These are phyloP conservation scores for Oscheius sp. DNA, from an alignment of 2,888 invertebrate species.

Conservation along the genomic window DNA sequence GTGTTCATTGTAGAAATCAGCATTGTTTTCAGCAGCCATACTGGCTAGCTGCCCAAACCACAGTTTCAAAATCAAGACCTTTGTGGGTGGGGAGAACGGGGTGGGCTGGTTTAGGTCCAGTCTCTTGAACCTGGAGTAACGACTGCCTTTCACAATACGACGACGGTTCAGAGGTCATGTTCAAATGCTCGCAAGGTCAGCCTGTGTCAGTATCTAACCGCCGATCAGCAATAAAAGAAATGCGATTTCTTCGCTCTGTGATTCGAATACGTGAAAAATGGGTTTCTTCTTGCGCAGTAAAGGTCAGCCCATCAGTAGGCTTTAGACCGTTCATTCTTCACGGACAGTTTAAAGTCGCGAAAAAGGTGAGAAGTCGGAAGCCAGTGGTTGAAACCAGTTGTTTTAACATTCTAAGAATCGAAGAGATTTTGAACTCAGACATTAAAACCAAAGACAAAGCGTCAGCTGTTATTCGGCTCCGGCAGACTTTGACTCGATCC, in stretches of 20 bases:
- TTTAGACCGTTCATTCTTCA: too few relatives aligned
- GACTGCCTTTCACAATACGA: background rate
- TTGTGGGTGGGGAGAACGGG: background rate
- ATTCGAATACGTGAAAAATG: background rate
- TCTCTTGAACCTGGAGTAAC: background rate
- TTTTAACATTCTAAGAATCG: too few relatives aligned
- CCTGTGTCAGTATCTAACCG: constrained; percentile 19
- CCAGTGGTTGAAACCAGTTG: too few relatives aligned
- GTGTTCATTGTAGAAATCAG: constrained; percentile 25
- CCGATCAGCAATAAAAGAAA: constrained; percentile 22
- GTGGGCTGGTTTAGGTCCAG: constrained; percentile 1
- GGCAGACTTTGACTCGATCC: too few relatives aligned
- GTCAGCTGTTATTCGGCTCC: too few relatives aligned
- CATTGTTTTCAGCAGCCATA: background rate
- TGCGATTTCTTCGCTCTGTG: background rate
- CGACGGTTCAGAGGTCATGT: constrained; percentile 5
- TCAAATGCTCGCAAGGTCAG: constrained; percentile 2
- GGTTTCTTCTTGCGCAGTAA: background rate
- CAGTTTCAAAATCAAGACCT: background rate
- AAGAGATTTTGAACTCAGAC: too few relatives aligned
- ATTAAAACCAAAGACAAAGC: too few relatives aligned
- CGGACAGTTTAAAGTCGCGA: too few relatives aligned
- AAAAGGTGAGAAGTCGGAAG: too few relatives aligned
- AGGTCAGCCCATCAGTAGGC: background rate
- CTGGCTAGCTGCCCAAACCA: background rate